Base-by-base conservation (phyloP, 2,888 invertebrate genomes). In the Mycalesis mineus region DNA sequence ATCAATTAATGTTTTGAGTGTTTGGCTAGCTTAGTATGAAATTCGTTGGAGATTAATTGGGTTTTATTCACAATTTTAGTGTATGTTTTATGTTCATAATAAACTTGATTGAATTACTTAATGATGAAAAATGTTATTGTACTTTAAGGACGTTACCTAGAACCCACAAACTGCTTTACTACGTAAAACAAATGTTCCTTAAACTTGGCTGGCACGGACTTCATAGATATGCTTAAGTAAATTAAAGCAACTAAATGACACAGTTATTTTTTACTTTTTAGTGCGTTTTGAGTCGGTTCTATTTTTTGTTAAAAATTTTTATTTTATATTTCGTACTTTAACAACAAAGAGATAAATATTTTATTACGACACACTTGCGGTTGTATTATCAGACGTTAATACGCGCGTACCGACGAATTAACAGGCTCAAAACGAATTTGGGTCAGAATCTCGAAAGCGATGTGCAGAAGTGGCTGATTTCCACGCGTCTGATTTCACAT, bases 401-500 rank as follows among this genome's bases (percentile, higher is more conserved):
- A 49, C 45, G 40, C 29, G 15, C 41, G 33, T 50, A 52, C 33
- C 49, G 42, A 55, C 50, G 33, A 52, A 42, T 48, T 17, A 33
- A 42, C 49, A 58, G n/a, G 44, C 36, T 49, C 31, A 44, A 39
- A 51, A 42, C 42, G 41, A 49, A 60, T 60, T 55, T 22, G 31
- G 47, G 45, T 53, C 47, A 50, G 36, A 50, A 41, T 51, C 47
- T n/a, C 57, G 33, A 50, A 40, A 14, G 45, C 29, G 45, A 29
- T 50, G 44, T 44, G 57, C 54, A 51, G 54, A 50, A 54, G 57
- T 50, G 54, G 41, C 17, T 45, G 60, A 55, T 55, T 55, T 54
- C 36, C 60, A 57, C 49, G 50, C 45, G 47, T 57, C 54, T 54
- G 54, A 51, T 41, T 57, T 53, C 57, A 50, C 54, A 51, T 54